A percentile compares a stretch with the other conserved stretches of the same genome.
These are phyloP conservation scores for Pachyseris speciosa DNA, from an alignment of 64 coral and sea anemone genomes.

Conservation along the genomic window DNA sequence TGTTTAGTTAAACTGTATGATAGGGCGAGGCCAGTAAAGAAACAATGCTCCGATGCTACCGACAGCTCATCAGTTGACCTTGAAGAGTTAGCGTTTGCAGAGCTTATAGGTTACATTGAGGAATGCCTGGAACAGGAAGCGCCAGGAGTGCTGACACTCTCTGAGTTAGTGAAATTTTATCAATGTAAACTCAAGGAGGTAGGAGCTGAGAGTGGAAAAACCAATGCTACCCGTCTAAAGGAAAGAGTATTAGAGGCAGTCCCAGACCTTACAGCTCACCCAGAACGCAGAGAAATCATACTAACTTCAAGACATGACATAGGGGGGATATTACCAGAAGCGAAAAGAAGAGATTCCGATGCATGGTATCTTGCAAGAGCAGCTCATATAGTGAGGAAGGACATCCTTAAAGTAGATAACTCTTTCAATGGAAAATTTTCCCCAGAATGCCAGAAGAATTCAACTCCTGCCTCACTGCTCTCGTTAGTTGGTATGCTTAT, in stretches of 20 bases:
- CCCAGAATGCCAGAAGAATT: conserved; percentile 55
- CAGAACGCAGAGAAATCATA: too few species aligned
- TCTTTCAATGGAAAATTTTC: conserved; percentile 43
- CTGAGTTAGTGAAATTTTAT: too few species aligned
- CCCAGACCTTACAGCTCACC: conserved; percentile 46
- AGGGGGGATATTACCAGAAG: not conserved
- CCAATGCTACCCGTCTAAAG: too few species aligned
- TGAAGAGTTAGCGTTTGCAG: not conserved
- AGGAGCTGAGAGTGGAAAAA: too few species aligned
- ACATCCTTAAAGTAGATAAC: too few species aligned
- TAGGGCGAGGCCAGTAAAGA: conserved; percentile 33
- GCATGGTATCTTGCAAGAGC: too few species aligned
- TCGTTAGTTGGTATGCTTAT: conserved; percentile 48
- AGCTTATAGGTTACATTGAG: conserved; percentile 65
- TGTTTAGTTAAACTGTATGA: too few species aligned
- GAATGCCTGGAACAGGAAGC: conserved; percentile 49
- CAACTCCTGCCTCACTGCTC: conserved; percentile 50
- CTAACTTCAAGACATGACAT: too few species aligned
- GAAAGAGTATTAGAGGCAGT: conserved; percentile 43
- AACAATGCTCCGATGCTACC: too few species aligned
- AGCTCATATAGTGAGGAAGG: too few species aligned
- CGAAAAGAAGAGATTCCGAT: conserved; percentile 54
- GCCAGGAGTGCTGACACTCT: too few species aligned
- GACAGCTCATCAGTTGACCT: not conserved
- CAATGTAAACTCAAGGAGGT: too few species aligned